phyloP scores from a whole-genome alignment of 2,888 invertebrate genomes.

The Sylvicola fuscatus region DNA sequence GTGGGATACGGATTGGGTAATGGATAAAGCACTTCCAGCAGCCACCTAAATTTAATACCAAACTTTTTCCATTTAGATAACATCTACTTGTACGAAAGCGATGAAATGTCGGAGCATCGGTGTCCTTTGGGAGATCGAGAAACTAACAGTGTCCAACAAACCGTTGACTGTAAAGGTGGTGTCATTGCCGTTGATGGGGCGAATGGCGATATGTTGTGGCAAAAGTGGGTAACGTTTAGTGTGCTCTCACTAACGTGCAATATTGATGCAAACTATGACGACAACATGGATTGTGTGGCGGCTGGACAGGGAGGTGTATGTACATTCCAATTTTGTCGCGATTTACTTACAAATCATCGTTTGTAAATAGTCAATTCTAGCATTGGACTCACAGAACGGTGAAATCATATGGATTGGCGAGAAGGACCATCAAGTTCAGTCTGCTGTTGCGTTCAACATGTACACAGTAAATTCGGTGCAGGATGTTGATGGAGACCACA shows the following conservation, averaged over 20 bases:
- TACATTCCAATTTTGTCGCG: slow-evolving; percentile 4
- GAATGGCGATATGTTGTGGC: slow-evolving; percentile 52
- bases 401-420: slow-evolving; percentile 36
- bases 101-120: no score
- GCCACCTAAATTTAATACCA: no score
- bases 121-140: not conserved
- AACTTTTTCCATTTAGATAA: no score
- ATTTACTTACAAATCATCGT: no score
- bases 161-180: slow-evolving; percentile 46
- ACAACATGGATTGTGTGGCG: slow-evolving; percentile 46
- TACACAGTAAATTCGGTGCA: slow-evolving; percentile 49
- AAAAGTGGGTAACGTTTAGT: slow-evolving; percentile 47
- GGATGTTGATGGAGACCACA: slow-evolving; percentile 47
- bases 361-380: no score
- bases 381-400: slow-evolving; percentile 26
- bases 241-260: slow-evolving; percentile 53
- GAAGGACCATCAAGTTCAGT: slow-evolving; percentile 16
- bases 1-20: slow-evolving; percentile 59
- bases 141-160: slow-evolving; percentile 8
- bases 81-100: no score
- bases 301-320: slow-evolving; percentile 51
- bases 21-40: slow-evolving; percentile 38
- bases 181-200: slow-evolving; percentile 52
- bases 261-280: slow-evolving; percentile 46
- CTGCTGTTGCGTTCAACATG: slow-evolving; percentile 30